Base-by-base conservation (phyloP, 1,140 invertebrate species). In the Drosophila kikkawai region DNA sequence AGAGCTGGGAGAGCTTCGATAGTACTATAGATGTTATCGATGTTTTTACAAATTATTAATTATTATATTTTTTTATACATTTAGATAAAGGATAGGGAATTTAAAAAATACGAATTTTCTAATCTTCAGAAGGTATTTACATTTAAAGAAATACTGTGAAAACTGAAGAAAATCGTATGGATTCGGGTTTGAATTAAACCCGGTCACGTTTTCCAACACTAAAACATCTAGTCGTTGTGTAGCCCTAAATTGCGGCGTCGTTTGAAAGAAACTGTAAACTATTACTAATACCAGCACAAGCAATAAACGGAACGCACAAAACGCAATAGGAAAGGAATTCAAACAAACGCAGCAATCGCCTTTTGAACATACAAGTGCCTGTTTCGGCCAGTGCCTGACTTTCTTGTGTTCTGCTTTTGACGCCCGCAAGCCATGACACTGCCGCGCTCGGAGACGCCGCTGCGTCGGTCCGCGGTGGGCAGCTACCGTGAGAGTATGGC, bases 181-280 rank as follows among this genome's bases (percentile, higher is more conserved):
- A 29, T 6, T 29, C 26, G 5, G 0, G 0, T 29, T 1, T 29
- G 26, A 29, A 29, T 29, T 5, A 29, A 29, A 29, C 26, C 26
- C 9, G 45, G 4, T 9, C 0, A 17, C 0, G 57, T 70, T 80
- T 22, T 53, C 0, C 71, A 87, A 56, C 84, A 88, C 80, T 80
- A 3, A 56, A 64, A 48, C 42, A 60, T 57, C 50, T 42, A 55
- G 34, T 53, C n/a, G 29, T 19, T 42, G 19, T 42, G 68, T 45
- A 82, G 75, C 82, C 82, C 82, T 86, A 61, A 67, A 65, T 80
- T 78, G 75, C 79, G 84, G 84, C 84, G 84, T 87, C 84, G 75
- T 88, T 87, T 88, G 85, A 87, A 87, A 88, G 71, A 86, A 87
- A 87, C 83, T 88, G 82, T 86, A 86, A 86, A 88, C 77, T 87